Evolutionary conservation across 2,113 vertebrate species (phyloP).

Genomic region (Lagopus muta): DNA sequence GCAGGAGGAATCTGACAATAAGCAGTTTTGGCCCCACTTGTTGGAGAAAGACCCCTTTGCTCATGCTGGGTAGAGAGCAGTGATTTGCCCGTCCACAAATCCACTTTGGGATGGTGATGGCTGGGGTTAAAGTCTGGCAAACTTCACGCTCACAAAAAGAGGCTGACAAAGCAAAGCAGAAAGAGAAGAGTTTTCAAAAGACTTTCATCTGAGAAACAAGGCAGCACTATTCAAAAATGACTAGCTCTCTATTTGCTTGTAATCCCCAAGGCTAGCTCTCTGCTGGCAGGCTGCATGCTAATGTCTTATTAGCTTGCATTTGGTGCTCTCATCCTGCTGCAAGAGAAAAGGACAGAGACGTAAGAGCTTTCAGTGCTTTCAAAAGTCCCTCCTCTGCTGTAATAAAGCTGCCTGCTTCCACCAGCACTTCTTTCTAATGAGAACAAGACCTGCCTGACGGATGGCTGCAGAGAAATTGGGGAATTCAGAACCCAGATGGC

Average conservation of each 20-base stretch:
- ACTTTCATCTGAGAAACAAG: slow-evolving; percentile 10
- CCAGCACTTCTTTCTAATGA: background rate
- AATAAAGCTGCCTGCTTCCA: background rate
- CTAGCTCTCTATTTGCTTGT: background rate
- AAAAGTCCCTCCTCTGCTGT: background rate
- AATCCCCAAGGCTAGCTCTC: background rate
- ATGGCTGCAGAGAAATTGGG: background rate
- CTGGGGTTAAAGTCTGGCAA: background rate
- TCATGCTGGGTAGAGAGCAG: background rate
- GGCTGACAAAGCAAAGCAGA: background rate
- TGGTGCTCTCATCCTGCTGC: slow-evolving; percentile 6
- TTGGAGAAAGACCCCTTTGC: background rate
- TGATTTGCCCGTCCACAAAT: background rate
- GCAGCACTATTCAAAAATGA: background rate
- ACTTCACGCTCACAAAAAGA: background rate
- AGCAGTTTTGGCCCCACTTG: background rate
- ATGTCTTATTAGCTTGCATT: slow-evolving; percentile 55
- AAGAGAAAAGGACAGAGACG: background rate
- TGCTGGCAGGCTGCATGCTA: slow-evolving; percentile 24
- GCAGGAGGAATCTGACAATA: background rate
- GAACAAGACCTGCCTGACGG: background rate
- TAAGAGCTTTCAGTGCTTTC: background rate
- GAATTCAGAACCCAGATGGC: background rate
- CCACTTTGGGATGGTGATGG: background rate
- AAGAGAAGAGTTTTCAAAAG: slow-evolving; percentile 37